Evolutionary conservation across 2,113 vertebrate species (phyloP), one percentile per base, ranked within the genome.

Genomic region (Bubo blakistoni): DNA sequence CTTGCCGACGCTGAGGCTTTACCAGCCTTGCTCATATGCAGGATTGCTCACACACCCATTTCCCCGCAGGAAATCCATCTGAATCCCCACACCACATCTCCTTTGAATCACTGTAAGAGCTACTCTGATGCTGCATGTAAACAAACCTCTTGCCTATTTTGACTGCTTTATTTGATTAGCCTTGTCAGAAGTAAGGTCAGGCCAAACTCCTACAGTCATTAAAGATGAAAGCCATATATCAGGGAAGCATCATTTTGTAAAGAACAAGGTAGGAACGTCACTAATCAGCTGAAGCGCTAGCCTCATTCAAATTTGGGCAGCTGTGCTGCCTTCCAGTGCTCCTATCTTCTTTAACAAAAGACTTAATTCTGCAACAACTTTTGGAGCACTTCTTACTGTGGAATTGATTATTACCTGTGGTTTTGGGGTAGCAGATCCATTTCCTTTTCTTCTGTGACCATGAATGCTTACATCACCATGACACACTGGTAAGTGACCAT

Each of bases 401-500:
- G 30, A 57, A 58, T 40, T 74, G 11, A 69, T 73, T 52, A 36
- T 24, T 40, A 42, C 18, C 24, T 79, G 44, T 29, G 34, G 32
- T 36, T 86, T 90, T 47, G 74, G 32, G 38, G 47, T 12, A 78
- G 58, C 18, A 55, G 38, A 27, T 32, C 7, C 2, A 3, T 62
- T 76, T 63, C 10, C 27, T 65, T 65, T 27, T 70, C 44, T 22
- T 59, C n/a, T 59, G 36, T 42, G n/a, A 40, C 52, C 47, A n/a
- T 0, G 0, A 61, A 57, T 63, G 19, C 10, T 51, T 73, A 59
- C n/a, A 42, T 22, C 34, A 13, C 40, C 44, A 29, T 0, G 0
- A n/a, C 54, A 73, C 49, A 40, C 11, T 1, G 15, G 21, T 26
- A 61, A 44, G 65, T 6, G 46, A 26, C 34, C 14, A 40, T 3